Evolutionary conservation across 1,140 invertebrate species (phyloP), one percentile per base, ranked within the genome.

Genomic region (Drosophila paulistorum): DNA sequence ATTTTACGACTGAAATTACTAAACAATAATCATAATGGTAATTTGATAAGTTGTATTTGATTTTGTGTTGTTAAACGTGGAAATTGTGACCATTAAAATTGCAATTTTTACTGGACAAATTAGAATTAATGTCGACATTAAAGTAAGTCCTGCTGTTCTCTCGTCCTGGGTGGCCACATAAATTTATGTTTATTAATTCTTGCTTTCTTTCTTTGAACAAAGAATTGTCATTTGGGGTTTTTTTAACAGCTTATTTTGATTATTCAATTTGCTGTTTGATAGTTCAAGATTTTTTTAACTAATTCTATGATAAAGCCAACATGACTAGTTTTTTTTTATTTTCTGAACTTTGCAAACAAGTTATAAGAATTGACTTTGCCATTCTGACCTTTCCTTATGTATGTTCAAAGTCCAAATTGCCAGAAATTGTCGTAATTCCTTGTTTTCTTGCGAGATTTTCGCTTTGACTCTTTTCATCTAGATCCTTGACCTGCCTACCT

Each of bases 221-320:
- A 3, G 3, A 51, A 23, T 51, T 51, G 3, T 23, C 2, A 23
- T 23, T 23, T 51, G 11, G 3, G 20, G 11, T n/a, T 23, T 51
- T 30, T 30, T 30, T 7, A 7, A 51, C 3, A n/a, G 20, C 45
- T 51, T 48, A 20, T 1, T 48, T 48, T 48, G 14, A 48, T 48
- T 48, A 48, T 48, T 48, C 45, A 17, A 48, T 48, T 48, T 48
- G 45, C 17, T 20, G 10, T 51, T 51, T 23, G 17, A 11, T 51
- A 23, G 45, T 51, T 51, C 10, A 4, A 51, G 17, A 51, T 23
- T 20, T 51, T 51, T 51, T 20, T 17, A 17, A 51, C 45, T 51
- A 23, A 51, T 51, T 51, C 45, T 23, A 3, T 23, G 45, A 20
- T 51, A 20, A 51, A 51, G 45, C 17, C 20, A 20, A 51, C 2